A percentile compares a stretch with the other conserved stretches of the same genome.
phyloP scores from a whole-genome alignment of 1,140 invertebrate species.

The Drosophila sulfurigaster region DNA sequence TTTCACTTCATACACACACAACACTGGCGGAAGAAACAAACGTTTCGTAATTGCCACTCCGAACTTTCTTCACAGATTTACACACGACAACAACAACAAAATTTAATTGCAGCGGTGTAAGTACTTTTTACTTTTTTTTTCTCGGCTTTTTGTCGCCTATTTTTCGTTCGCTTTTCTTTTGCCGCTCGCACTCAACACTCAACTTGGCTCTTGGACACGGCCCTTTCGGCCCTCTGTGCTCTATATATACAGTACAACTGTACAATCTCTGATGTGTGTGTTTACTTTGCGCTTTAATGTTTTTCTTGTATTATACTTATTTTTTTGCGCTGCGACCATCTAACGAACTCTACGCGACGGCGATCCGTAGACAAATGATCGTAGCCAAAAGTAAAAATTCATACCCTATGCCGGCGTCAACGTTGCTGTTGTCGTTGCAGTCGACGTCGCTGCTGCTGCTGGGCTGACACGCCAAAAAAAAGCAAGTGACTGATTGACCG shows the following conservation, averaged over 20 bases:
- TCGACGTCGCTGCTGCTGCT: slow-evolving; percentile 30
- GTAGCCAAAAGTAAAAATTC: slow-evolving; percentile 75
- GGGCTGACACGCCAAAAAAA: slow-evolving; percentile 40
- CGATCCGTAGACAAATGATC: slow-evolving; percentile 84
- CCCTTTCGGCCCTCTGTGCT: slow-evolving; percentile 25
- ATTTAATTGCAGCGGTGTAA: slow-evolving; percentile 62
- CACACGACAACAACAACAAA: slow-evolving; percentile 50
- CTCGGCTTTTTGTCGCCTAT: slow-evolving; percentile 40
- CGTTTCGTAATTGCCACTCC: slow-evolving; percentile 66
- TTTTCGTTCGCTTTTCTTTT: slow-evolving; percentile 36
- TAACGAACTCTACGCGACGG: slow-evolving; percentile 80
- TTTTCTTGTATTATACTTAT: slow-evolving; percentile 1
- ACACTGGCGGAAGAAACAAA: slow-evolving; percentile 45
- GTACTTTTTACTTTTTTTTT: slow-evolving; percentile 45
- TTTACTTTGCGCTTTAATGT: slow-evolving; percentile 17
- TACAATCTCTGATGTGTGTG: too few relatives aligned
- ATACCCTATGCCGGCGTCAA: slow-evolving; percentile 64
- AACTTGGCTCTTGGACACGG: slow-evolving; percentile 20
- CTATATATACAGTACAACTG: neutral
- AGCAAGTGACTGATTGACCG: slow-evolving; percentile 69
- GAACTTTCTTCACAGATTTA: slow-evolving; percentile 79
- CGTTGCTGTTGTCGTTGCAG: slow-evolving; percentile 40
- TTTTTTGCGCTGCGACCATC: slow-evolving; percentile 55
- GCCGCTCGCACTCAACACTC: slow-evolving; percentile 33
- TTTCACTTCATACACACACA: slow-evolving; percentile 33